Evolutionary conservation across 2,888 invertebrate species (phyloP).

Genomic region (Scelioninae gen. 1): DNA sequence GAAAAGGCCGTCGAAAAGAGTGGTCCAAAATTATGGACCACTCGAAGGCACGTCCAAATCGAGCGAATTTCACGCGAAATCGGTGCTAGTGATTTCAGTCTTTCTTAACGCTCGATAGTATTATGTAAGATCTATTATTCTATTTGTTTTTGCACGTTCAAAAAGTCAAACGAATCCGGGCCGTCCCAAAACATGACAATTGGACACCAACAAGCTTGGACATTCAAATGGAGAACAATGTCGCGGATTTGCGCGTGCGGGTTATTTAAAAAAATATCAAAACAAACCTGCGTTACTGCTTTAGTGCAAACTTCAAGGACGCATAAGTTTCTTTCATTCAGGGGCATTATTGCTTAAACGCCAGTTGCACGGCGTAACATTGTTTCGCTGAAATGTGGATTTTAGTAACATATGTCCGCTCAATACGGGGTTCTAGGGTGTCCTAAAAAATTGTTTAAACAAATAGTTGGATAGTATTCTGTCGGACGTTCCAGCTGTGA

Average conservation of each 20-base stretch:
- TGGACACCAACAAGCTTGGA: no score
- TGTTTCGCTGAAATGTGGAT: slow-evolving; percentile 23
- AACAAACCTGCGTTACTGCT: slow-evolving; percentile 35
- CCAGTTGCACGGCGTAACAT: not conserved
- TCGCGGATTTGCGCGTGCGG: not conserved
- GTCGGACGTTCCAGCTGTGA: not conserved
- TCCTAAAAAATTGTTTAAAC: not conserved
- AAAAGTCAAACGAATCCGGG: no score
- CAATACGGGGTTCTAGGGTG: not conserved
- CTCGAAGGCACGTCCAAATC: not conserved
- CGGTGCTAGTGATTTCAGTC: slow-evolving; percentile 30
- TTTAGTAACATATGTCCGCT: slow-evolving; percentile 27
- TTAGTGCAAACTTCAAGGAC: slow-evolving; percentile 45
- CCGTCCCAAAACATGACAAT: not conserved
- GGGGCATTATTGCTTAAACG: slow-evolving; percentile 35
- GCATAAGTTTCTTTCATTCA: slow-evolving; percentile 38
- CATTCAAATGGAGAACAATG: not conserved
- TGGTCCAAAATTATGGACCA: no score
- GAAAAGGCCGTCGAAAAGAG: no score
- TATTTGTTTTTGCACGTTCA: slow-evolving; percentile 38
- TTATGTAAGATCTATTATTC: slow-evolving; percentile 39
- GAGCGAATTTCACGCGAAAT: no score
- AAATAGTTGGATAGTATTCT: not conserved
- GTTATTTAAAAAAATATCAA: slow-evolving; percentile 19
- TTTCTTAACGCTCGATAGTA: slow-evolving; percentile 15